phyloP scores from a whole-genome alignment of 2,888 invertebrate species.

The Tiliacea aurago region DNA sequence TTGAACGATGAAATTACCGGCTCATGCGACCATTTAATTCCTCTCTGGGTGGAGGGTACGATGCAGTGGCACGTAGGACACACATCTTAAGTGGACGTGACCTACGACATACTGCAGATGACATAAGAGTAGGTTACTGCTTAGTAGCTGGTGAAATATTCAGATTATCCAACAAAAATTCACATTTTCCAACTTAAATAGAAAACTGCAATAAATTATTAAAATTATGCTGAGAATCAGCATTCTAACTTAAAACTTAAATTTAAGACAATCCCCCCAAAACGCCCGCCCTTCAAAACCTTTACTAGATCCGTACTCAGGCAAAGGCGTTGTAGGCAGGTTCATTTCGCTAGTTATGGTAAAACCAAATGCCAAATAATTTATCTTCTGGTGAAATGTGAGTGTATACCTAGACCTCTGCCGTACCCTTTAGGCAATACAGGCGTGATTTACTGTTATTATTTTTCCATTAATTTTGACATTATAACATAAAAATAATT shows the following conservation, averaged over 20 bases:
- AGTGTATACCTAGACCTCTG: not conserved
- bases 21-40: not conserved
- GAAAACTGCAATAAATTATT: too few species aligned
- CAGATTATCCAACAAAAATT: not conserved
- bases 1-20: not conserved
- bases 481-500: too few species aligned
- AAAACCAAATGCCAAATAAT: too few species aligned
- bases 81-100: constrained; percentile 17
- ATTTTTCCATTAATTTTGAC: too few species aligned
- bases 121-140: not conserved
- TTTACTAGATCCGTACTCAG: too few species aligned
- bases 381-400: too few species aligned
- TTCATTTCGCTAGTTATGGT: too few species aligned
- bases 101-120: not conserved
- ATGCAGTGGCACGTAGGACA: constrained; percentile 8
- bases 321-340: too few species aligned
- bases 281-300: not conserved
- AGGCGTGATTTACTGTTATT: not conserved
- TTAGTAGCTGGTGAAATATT: not conserved
- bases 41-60: not conserved
- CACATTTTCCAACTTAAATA: not conserved
- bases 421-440: not conserved
- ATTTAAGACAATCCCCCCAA: not conserved
- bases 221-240: not conserved
- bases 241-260: not conserved